phyloP scores from a whole-genome alignment of 2,797 vertebrate genomes.

The Loris lydekkerianus region DNA sequence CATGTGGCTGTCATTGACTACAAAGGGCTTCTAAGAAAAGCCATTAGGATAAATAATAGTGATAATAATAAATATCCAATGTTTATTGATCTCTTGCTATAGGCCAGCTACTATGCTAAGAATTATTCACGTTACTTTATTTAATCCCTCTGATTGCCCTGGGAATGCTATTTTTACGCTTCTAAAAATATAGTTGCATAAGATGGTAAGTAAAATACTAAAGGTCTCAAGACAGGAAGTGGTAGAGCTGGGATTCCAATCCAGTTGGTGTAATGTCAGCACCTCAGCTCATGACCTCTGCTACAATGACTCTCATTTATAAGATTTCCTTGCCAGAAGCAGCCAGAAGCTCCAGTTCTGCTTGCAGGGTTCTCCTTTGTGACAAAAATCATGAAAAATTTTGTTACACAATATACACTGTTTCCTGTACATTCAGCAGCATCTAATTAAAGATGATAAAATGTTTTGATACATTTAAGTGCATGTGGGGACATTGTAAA shows the following conservation, averaged over 20 bases:
- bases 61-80: neutral
- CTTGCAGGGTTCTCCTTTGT: conserved; percentile 39
- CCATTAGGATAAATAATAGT: conserved; percentile 45
- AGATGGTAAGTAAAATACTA: conserved; percentile 48
- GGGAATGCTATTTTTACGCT: neutral
- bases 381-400: conserved; percentile 54
- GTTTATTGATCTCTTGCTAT: conserved; percentile 54
- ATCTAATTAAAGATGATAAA: conserved; percentile 37
- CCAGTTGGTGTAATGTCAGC: neutral
- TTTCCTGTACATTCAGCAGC: neutral
- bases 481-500: neutral
- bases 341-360: neutral
- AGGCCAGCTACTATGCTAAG: conserved; percentile 18
- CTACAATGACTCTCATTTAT: conserved; percentile 56
- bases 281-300: neutral
- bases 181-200: conserved; percentile 32
- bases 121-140: conserved; percentile 8
- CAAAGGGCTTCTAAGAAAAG: conserved; percentile 36
- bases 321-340: conserved; percentile 24
- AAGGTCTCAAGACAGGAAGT: conserved; percentile 65
- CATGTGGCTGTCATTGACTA: conserved; percentile 3
- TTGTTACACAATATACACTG: neutral
- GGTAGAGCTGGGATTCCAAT: neutral
- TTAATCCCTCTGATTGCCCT: conserved; percentile 6
- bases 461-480: neutral